phyloP scores from a whole-genome alignment of 2,888 invertebrate genomes.

The Cynaeus angustus region DNA sequence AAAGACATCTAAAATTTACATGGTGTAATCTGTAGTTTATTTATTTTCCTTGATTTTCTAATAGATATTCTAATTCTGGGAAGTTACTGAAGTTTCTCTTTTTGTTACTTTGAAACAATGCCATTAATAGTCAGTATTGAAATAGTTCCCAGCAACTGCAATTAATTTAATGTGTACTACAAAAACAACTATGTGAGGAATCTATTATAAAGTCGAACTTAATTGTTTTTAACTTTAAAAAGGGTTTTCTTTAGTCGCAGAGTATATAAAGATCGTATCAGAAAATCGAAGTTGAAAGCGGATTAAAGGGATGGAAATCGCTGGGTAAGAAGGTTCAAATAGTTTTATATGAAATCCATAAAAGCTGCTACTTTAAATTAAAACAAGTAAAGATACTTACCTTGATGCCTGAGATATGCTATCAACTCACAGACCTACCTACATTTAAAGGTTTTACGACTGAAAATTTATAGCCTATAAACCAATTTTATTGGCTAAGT shows the following conservation, averaged over 20 bases:
- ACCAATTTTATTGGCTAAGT: slow-evolving; percentile 71
- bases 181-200: too few relatives aligned
- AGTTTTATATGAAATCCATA: slow-evolving; percentile 59
- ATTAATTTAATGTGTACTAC: too few relatives aligned
- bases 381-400: slow-evolving; percentile 64
- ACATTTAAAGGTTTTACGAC: slow-evolving; percentile 68
- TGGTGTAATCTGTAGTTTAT: too few relatives aligned
- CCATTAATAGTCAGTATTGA: too few relatives aligned
- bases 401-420: slow-evolving; percentile 66
- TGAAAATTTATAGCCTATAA: slow-evolving; percentile 70
- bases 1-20: too few relatives aligned
- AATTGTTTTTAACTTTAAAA: slow-evolving; percentile 1
- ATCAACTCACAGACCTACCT: slow-evolving; percentile 65
- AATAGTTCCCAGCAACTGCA: too few relatives aligned
- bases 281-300: slow-evolving; percentile 21
- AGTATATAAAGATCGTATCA: slow-evolving; percentile 3
- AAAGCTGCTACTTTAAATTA: slow-evolving; percentile 61
- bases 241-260: neutral
- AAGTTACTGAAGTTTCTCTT: too few relatives aligned
- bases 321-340: slow-evolving; percentile 46
- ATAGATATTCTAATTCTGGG: too few relatives aligned
- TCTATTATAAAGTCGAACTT: too few relatives aligned
- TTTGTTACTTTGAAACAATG: too few relatives aligned
- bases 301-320: slow-evolving; percentile 24
- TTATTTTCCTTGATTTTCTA: too few relatives aligned